phyloP scores from a whole-genome alignment of 2,888 invertebrate genomes.

The Steinernema carpocapsae region DNA sequence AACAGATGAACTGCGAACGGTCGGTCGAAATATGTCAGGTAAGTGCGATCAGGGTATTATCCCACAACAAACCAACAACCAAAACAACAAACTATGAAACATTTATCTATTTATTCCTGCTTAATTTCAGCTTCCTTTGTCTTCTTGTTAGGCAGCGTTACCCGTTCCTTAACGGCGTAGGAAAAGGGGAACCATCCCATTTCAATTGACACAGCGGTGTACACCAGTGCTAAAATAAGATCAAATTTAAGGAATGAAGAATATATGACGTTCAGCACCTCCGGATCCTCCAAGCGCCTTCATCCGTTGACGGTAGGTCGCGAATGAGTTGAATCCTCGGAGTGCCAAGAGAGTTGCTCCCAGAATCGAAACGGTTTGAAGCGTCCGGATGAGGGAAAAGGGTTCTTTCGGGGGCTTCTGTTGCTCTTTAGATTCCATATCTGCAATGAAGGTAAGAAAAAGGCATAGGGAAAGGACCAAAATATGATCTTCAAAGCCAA shows the following conservation, averaged over 20 bases:
- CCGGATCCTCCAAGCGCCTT: background rate
- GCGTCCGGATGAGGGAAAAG: background rate
- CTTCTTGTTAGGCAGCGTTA: slow-evolving; percentile 3
- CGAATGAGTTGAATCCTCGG: background rate
- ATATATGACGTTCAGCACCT: no score
- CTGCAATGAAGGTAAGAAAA: no score
- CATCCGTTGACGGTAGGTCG: background rate
- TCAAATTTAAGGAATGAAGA: background rate
- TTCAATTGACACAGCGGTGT: slow-evolving; percentile 4
- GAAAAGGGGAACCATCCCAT: slow-evolving; percentile 27
- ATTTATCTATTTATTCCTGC: background rate
- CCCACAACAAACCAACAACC: no score
- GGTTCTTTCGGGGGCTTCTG: slow-evolving; percentile 6
- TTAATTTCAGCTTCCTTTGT: background rate
- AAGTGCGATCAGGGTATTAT: no score
- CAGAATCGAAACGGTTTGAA: background rate
- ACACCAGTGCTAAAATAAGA: background rate
- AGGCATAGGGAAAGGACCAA: no score
- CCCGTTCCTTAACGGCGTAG: background rate
- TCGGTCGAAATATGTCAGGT: no score
- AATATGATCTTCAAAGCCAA: no score
- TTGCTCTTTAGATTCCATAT: background rate
- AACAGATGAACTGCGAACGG: no score
- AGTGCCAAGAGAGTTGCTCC: background rate
- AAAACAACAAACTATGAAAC: no score